phyloP scores from a whole-genome alignment of 2,888 invertebrate species.

The Pammene fasciana region DNA sequence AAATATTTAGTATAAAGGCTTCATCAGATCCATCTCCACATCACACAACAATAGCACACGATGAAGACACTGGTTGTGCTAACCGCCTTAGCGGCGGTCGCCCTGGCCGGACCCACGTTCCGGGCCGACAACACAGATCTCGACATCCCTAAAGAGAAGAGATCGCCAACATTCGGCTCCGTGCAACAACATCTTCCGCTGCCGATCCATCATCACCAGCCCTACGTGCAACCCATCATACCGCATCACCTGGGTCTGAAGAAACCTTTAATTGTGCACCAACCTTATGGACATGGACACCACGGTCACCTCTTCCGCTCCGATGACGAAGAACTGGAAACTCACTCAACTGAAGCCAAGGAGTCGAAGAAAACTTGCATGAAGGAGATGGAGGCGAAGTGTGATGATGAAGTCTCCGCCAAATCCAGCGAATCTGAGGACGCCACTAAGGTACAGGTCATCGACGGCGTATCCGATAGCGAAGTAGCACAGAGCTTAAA shows the following conservation, averaged over 20 bases:
- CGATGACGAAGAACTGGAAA: constrained; percentile 65
- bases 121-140: constrained; percentile 52
- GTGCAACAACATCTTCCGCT: constrained; percentile 7
- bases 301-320: constrained; percentile 58
- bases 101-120: constrained; percentile 64
- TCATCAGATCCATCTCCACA: constrained; percentile 49
- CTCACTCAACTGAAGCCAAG: constrained; percentile 56
- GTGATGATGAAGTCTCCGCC: constrained; percentile 62
- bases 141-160: constrained; percentile 43
- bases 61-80: constrained; percentile 74
- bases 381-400: constrained; percentile 68
- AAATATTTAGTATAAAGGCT: constrained; percentile 67
- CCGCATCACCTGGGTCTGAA: constrained; percentile 52
- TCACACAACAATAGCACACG: constrained; percentile 62
- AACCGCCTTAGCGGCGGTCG: constrained; percentile 61
- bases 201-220: constrained; percentile 36
- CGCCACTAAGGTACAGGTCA: constrained; percentile 49
- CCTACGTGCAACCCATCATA: constrained; percentile 43
- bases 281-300: constrained; percentile 65
- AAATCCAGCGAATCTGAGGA: constrained; percentile 51
- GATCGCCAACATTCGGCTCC: constrained; percentile 19
- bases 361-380: constrained; percentile 53
- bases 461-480: constrained; percentile 53
- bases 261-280: constrained; percentile 69
- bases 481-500: constrained; percentile 69